A percentile compares a stretch with the other conserved stretches of the same genome.
These are phyloP conservation scores for Chascanopsetta lugubris DNA, from an alignment of 2,113 vertebrate species.

Conservation along the genomic window DNA sequence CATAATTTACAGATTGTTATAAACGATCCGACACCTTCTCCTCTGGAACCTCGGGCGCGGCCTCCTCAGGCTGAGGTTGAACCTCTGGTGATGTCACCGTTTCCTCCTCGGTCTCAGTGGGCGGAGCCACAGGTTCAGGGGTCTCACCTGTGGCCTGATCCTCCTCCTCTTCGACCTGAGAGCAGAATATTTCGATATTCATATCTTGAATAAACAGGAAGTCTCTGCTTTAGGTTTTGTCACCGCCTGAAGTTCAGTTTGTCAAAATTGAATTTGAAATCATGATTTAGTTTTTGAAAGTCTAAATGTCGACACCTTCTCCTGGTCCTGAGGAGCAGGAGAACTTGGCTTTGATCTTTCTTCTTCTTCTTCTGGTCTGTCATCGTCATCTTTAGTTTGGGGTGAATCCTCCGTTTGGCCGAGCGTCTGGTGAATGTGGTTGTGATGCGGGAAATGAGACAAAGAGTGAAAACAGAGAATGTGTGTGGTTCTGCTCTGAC, in stretches of 20 bases:
- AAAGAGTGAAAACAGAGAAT: constrained; percentile 1
- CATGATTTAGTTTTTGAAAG: too few species aligned
- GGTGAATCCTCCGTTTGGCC: constrained; percentile 15
- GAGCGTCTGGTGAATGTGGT: not conserved
- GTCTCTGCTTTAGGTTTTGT: too few species aligned
- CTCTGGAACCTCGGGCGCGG: not conserved
- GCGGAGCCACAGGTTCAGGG: constrained; percentile 21
- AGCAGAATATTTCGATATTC: not conserved
- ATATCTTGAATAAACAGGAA: not conserved
- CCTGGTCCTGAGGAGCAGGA: constrained; percentile 19
- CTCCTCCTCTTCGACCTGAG: constrained; percentile 37
- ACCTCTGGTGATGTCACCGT: not conserved
- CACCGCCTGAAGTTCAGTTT: too few species aligned
- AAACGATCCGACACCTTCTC: constrained; percentile 1
- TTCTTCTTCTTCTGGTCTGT: too few species aligned
- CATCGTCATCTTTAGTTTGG: too few species aligned
- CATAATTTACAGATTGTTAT: not conserved
- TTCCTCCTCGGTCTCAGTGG: too few species aligned
- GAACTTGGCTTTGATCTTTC: constrained; percentile 25
- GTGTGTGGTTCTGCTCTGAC: not conserved
- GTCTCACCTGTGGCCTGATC: not conserved
- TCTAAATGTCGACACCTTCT: constrained; percentile 45
- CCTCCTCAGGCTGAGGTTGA: not conserved
- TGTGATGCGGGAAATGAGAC: not conserved
- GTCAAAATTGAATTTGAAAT: too few species aligned